Evolutionary conservation across 2,888 invertebrate species (phyloP).

Genomic region (Busseola fusca): DNA sequence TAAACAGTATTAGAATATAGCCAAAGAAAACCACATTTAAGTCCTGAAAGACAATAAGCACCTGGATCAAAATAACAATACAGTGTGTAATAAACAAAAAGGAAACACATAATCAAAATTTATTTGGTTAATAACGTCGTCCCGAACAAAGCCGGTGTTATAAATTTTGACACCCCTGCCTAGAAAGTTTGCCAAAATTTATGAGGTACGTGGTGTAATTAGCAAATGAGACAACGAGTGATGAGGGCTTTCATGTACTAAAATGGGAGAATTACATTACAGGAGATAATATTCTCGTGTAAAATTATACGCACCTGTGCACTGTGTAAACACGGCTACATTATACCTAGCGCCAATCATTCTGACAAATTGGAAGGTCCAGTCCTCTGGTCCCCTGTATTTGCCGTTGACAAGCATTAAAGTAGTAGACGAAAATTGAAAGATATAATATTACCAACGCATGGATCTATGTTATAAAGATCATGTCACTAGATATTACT

Average conservation of each 20-base stretch:
- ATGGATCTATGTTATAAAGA: background rate
- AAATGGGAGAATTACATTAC: conserved; percentile 10
- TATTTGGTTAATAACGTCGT: conserved; percentile 64
- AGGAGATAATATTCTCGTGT: conserved; percentile 25
- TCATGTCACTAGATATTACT: background rate
- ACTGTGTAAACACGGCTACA: background rate
- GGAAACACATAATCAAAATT: conserved; percentile 65
- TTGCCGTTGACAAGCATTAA: background rate
- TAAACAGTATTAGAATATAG: conserved; percentile 4
- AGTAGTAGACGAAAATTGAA: background rate
- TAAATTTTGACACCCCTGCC: conserved; percentile 60
- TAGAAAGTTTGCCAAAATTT: conserved; percentile 58
- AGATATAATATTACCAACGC: background rate
- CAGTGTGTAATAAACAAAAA: conserved; percentile 53
- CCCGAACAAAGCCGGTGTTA: conserved; percentile 54
- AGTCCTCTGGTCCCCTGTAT: too few relatives aligned
- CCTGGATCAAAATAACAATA: conserved; percentile 45
- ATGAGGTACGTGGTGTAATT: conserved; percentile 55
- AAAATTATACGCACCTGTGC: background rate
- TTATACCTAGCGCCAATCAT: background rate
- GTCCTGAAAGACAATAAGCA: conserved; percentile 30
- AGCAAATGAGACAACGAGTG: conserved; percentile 48
- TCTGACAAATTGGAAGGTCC: conserved; percentile 12
- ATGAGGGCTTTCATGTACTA: conserved; percentile 29
- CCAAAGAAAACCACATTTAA: conserved; percentile 18